These are phyloP conservation scores for Tyria jacobaeae DNA, from an alignment of 2,888 invertebrate genomes.

Conservation along the genomic window DNA sequence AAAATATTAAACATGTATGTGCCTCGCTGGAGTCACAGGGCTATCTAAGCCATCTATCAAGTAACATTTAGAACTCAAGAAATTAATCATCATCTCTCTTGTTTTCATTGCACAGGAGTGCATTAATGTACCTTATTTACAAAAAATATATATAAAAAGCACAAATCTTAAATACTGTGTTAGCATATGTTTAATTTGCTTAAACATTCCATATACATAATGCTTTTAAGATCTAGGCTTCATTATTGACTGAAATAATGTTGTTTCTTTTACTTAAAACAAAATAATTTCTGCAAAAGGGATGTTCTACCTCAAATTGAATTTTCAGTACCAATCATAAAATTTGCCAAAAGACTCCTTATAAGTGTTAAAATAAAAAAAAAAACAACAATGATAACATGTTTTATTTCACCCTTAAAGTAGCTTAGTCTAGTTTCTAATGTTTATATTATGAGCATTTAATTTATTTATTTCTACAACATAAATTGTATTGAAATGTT, in stretches of 20 bases:
- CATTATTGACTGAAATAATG: neutral
- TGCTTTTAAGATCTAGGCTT: neutral
- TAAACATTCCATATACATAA: neutral
- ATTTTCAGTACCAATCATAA: conserved; percentile 6
- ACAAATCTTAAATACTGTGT: neutral
- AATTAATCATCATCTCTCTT: neutral
- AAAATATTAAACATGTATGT: neutral
- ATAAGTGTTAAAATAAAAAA: conserved; percentile 10
- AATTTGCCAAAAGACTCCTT: conserved; percentile 14
- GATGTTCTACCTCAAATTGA: conserved; percentile 13
- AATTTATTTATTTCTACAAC: too few species aligned
- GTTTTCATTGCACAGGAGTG: neutral
- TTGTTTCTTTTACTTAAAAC: neutral
- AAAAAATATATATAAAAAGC: neutral
- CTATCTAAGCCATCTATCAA: neutral
- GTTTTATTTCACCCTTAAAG: neutral
- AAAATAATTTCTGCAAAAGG: neutral
- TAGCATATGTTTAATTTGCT: neutral
- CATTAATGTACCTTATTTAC: neutral
- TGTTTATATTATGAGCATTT: too few species aligned
- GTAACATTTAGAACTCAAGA: neutral
- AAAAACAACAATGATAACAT: neutral
- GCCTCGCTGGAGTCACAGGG: neutral
- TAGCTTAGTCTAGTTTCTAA: too few species aligned
- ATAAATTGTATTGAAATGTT: too few species aligned